phyloP scores from a whole-genome alignment of 2,797 vertebrate genomes.

The Capromys pilorides region DNA sequence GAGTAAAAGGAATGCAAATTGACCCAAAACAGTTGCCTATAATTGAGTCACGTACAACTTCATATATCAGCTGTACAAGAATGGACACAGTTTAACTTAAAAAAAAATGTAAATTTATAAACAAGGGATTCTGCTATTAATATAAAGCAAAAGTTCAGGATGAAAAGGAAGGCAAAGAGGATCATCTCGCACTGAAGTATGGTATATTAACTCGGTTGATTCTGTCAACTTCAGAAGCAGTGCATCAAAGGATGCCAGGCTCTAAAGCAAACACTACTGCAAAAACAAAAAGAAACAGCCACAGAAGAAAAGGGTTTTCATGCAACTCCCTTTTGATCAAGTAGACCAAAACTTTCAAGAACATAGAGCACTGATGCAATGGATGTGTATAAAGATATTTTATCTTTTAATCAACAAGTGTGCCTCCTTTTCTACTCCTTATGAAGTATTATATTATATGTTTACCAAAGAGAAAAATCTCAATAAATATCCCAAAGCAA shows the following conservation, averaged over 20 bases:
- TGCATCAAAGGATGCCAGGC: not conserved
- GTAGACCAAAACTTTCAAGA: not conserved
- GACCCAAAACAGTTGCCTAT: not conserved
- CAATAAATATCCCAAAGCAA: constrained; percentile 37
- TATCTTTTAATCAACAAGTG: constrained; percentile 37
- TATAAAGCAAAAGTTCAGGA: constrained; percentile 45
- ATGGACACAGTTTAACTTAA: no score
- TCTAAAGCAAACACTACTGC: not conserved
- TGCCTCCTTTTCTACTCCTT: not conserved
- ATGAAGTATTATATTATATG: not conserved
- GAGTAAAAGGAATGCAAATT: constrained; percentile 29
- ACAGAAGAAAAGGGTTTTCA: not conserved
- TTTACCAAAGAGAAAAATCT: constrained; percentile 38
- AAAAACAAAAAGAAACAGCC: not conserved
- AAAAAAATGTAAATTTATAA: constrained; percentile 46
- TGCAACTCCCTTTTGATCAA: not conserved
- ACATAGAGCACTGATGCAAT: not conserved
- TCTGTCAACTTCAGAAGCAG: not conserved
- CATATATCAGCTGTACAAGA: not conserved
- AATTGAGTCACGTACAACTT: not conserved
- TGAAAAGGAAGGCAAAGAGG: constrained; percentile 26
- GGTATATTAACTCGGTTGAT: not conserved
- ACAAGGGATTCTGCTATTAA: not conserved
- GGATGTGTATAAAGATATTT: not conserved
- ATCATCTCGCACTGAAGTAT: not conserved